phyloP scores from a whole-genome alignment of 2,797 vertebrate species.

The Microhierax caerulescens region DNA sequence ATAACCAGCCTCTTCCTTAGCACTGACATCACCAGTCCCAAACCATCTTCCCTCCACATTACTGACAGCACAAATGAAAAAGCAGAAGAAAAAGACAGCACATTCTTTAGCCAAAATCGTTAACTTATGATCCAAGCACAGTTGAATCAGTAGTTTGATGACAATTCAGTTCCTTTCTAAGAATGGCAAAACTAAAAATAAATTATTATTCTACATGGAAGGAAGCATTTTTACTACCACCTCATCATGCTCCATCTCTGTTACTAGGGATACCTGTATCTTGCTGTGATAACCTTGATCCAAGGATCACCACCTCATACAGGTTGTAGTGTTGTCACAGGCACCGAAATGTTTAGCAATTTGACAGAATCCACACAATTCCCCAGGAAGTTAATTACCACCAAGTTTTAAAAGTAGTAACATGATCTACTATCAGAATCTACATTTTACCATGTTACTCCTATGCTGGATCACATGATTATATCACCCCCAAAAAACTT shows the following conservation, averaged over 20 bases:
- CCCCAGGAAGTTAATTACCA: background rate
- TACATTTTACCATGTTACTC: background rate
- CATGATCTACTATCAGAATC: background rate
- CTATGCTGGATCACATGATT: accelerated
- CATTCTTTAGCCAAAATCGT: background rate
- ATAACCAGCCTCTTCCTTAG: background rate
- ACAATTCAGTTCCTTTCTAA: background rate
- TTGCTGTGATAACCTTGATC: background rate
- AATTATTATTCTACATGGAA: background rate
- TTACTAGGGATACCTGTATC: background rate
- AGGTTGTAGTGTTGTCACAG: background rate
- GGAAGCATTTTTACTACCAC: background rate
- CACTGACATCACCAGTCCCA: background rate
- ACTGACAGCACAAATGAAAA: background rate
- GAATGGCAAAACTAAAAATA: background rate
- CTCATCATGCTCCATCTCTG: background rate
- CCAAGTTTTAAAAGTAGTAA: background rate
- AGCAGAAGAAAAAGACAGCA: background rate
- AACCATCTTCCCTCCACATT: background rate
- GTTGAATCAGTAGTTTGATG: background rate
- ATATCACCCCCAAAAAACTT: background rate
- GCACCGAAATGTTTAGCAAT: background rate
- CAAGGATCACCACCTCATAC: background rate
- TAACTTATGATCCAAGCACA: background rate
- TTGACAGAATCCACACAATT: background rate